Evolutionary conservation across 2,797 vertebrate species (phyloP), one percentile per base, ranked within the genome.

Genomic region (Molothrus aeneus): DNA sequence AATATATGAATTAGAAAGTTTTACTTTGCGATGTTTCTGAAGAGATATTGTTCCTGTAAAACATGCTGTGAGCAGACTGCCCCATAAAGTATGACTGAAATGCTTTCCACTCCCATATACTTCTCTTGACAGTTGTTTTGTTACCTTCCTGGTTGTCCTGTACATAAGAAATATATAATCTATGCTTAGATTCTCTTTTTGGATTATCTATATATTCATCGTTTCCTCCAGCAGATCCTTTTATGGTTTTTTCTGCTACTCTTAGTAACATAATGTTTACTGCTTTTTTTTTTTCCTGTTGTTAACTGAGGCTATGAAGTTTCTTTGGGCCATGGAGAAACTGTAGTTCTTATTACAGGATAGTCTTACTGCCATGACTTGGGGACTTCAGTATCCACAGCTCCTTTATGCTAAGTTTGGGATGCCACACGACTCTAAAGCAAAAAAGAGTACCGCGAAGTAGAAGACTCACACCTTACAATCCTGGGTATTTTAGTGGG

Each of bases 381-480:
- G 40, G 29, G 29, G 19, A 29, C 36, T 61, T 57, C 13, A 13
- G 5, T 60, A 32, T 47, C 43, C 32, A 13, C 26, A 74, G 6
- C 38, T 78, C 31, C 34, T 43, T 66, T 47, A 34, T 81, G 9
- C 26, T 32, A 16, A 29, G 10, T 80, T 68, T 63, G 26, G 17
- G 53, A 11, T 40, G 28, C 48, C 20, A 16, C 18, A 1, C 0
- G 0, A 29, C 21, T 75, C 40, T 69, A 22, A 28, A 78, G 25
- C 45, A 53, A 28, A 10, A 26, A n/a, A n/a, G 38, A 56, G 4
- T 36, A 43, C 18, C 8, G 16, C 48, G 70, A 75, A 71, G 25
- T 7, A 48, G n/a, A 66, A 63, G 48, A 63, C 8, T 72, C 1
- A 0, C 13, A 20, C 7, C 14, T 80, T 61, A 36, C 1, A 56